A percentile compares a stretch with the other conserved stretches of the same genome.
Conservation (phyloP, 64 coral and sea anemone species). For the Astreopora myriophthalma region DNA sequence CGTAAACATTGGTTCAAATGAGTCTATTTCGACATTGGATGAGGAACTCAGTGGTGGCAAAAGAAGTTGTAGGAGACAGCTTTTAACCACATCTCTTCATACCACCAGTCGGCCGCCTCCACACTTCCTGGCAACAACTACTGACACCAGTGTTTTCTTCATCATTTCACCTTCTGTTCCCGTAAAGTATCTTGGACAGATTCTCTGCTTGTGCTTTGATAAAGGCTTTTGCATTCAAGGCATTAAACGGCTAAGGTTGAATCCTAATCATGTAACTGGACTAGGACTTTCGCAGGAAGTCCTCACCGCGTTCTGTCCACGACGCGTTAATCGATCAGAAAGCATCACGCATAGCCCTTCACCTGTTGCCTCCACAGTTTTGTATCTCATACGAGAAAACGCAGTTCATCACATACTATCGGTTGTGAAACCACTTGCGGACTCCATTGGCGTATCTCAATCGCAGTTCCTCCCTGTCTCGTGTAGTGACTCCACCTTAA, state of each 20-base stretch:
- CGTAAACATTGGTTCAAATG: conserved; percentile 61
- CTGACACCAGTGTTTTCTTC: conserved; percentile 71
- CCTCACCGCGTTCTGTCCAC: conserved; percentile 72
- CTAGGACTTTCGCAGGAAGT: conserved; percentile 75
- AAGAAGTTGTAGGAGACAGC: not conserved
- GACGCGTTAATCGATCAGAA: conserved; percentile 18
- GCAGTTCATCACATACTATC: conserved; percentile 68
- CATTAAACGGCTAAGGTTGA: conserved; percentile 62
- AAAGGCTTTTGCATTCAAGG: conserved; percentile 79
- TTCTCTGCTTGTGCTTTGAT: conserved; percentile 65
- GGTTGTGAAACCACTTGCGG: conserved; percentile 47
- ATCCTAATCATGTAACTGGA: conserved; percentile 43
- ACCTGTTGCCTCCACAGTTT: conserved; percentile 58
- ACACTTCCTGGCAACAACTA: conserved; percentile 64
- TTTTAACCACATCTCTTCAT: conserved; percentile 20
- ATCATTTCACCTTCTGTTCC: conserved; percentile 83
- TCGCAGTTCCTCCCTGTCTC: conserved; percentile 66
- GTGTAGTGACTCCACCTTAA: conserved; percentile 69
- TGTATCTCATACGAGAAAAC: conserved; percentile 85
- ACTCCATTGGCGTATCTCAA: conserved; percentile 45
- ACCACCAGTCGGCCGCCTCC: conserved; percentile 61
- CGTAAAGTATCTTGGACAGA: conserved; percentile 55
- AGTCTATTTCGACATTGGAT: not conserved
- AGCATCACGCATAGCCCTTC: not conserved
- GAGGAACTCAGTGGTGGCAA: not conserved